Percentiles rank a stretch among this genome's conserved stretches.
These are phyloP conservation scores for Oscheius sp. DNA, from an alignment of 2,888 invertebrate species.

Conservation along the genomic window DNA sequence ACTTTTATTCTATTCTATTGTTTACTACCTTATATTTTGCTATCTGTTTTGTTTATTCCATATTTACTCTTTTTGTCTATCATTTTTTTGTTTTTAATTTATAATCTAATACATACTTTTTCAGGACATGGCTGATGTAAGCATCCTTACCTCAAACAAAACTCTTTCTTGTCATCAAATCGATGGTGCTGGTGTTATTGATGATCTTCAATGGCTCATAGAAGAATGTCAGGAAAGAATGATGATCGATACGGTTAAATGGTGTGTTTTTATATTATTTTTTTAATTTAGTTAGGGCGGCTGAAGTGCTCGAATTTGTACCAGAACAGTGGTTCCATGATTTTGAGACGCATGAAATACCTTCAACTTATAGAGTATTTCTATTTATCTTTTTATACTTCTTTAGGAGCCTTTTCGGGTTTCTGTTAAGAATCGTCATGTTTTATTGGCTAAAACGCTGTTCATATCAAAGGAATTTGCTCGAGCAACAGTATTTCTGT, in stretches of 20 bases:
- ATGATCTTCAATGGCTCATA: conserved; percentile 58
- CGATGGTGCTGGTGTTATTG: conserved; percentile 4
- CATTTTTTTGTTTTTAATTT: not conserved
- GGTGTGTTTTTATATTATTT: conserved; percentile 55
- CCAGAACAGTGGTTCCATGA: conserved; percentile 13
- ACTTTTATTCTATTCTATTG: not conserved
- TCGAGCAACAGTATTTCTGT: conserved; percentile 75
- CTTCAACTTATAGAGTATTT: not conserved
- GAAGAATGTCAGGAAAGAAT: conserved; percentile 50
- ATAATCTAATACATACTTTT: not conserved
- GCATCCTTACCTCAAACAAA: not conserved
- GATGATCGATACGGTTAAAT: conserved; percentile 39
- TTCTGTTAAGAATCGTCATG: not conserved
- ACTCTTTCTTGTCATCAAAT: not conserved
- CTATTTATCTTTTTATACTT: not conserved
- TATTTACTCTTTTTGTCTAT: not conserved
- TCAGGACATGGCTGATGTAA: not conserved
- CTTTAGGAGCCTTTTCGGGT: not conserved
- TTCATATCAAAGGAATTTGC: conserved; percentile 48
- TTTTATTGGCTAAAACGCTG: conserved; percentile 32
- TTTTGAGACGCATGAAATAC: not conserved
- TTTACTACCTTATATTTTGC: not conserved
- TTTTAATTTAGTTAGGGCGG: conserved; percentile 21
- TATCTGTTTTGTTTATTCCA: not conserved
- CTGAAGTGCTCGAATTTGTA: conserved; percentile 22